Conservation (phyloP, 1,140 invertebrate genomes). For the Drosophila hydei region DNA sequence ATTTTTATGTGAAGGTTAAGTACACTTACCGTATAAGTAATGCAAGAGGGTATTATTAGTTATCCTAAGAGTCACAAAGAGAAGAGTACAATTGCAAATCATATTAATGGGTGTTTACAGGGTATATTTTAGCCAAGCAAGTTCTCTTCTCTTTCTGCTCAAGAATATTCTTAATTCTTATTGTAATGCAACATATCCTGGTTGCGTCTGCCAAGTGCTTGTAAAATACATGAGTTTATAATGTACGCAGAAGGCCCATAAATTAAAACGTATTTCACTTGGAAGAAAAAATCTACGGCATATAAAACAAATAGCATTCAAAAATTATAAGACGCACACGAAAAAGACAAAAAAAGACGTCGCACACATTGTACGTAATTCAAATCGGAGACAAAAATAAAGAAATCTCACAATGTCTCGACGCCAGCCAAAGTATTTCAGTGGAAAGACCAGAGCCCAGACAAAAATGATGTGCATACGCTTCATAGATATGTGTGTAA, state of each 20-base stretch:
- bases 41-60: no score
- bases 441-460: constrained; percentile 45
- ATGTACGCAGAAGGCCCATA: constrained; percentile 68
- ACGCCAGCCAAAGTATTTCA: constrained; percentile 52
- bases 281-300: constrained; percentile 77
- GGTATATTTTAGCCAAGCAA: background rate
- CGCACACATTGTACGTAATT: constrained; percentile 58
- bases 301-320: constrained; percentile 78
- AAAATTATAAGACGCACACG: constrained; percentile 70
- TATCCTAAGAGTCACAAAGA: no score
- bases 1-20: no score
- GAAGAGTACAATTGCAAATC: no score
- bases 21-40: no score
- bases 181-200: constrained; percentile 49
- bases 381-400: constrained; percentile 75
- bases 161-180: constrained; percentile 27
- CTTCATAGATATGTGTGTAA: background rate
- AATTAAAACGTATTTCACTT: constrained; percentile 81
- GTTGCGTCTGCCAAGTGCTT: constrained; percentile 73
- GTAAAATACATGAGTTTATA: constrained; percentile 73
- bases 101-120: background rate
- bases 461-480: background rate
- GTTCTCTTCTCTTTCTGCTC: background rate
- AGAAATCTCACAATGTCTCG: constrained; percentile 49
- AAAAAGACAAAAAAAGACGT: constrained; percentile 21